Evolutionary conservation across 2,113 vertebrate species (phyloP), one percentile per base, ranked within the genome.

Genomic region (Daubentonia madagascariensis): DNA sequence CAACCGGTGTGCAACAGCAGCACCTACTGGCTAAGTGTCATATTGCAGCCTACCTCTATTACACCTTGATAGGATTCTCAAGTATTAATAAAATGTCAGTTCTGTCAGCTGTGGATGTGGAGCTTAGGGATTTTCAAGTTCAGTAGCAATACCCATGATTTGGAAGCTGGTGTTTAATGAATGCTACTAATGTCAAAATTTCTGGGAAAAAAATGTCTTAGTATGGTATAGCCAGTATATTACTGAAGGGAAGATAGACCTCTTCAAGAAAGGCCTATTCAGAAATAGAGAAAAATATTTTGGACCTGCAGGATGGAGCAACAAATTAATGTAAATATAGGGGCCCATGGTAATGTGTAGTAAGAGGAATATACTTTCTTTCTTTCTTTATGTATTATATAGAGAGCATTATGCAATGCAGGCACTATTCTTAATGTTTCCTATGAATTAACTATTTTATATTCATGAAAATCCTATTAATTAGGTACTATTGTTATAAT

Each of bases 231-330:
- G 13, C 8, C 6, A 40, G 63, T 22, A 89, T 80, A 48, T 59
- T 65, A 76, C 37, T 59, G 37, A 91, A 87, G 28, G 54, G 37
- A 86, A 89, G 20, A 43, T 67, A 72, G 52, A 57, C 6, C 13
- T 91, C 16, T 72, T 78, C 17, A 37, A 48, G 81, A 78, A 91
- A 78, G 17, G 8, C 7, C 43, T 78, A 50, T 75, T 80, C 35
- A 89, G 57, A 92, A 94, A 91, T 11, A 85, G 28, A 83, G 18
- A 87, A 91, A 73, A 79, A 48, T 52, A 67, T 52, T 97, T 75
- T 75, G 59, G 17, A 63, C 14, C 10, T 28, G 16, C 72, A 88
- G 43, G 14, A 70, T 68, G 45, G 12, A 3, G 43, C 14, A 85
- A 35, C 2, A 8, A 8, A 23, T 61, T 93, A 28, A 37, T 61